Base-by-base conservation (phyloP, 2,888 invertebrate species). In the Megalurothrips usitatus region DNA sequence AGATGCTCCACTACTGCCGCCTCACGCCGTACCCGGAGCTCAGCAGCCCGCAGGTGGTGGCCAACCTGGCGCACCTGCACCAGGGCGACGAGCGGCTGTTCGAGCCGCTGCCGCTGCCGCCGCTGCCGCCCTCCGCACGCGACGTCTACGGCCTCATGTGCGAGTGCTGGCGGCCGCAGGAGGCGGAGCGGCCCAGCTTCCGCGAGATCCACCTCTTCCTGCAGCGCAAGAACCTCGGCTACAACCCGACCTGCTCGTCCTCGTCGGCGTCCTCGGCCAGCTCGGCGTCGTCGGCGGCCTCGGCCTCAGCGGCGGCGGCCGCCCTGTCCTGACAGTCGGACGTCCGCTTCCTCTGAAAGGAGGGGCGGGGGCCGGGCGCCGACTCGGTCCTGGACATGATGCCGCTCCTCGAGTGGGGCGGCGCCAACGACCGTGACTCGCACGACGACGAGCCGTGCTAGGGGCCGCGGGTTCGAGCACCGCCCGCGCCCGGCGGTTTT, bases 1-100 rank as follows among this genome's bases (percentile, higher is more conserved):
- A 97, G 88, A 92, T 97, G 82, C 90, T 95, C 85, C 93, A 93
- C 14, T 89, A 93, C 81, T 94, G 95, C 84, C 89, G 94, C 79
- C 91, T 93, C 80, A 91, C 92, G 82, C 96, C 96, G 0, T 96
- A 92, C 87, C 92, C 93, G 81, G 91, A 92, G 82, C 87, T 95
- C 83, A 90, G 91, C 23, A 95, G 96, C 86, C 90, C 91, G 81
- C 92, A 95, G 88, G 93, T 96, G 80, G 90, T 96, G 83, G 94
- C 94, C 85, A 95, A 95, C 87, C 89, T 96, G 81, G 92, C 93
- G 47, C 92, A 92, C 86, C 88, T 93, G 87, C 90, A 92, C 85
- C 68, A 68, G 68, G 89, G 90, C 81, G 90, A 91, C 86, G 90
- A 91, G 80, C 83, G 83, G 43, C 82, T 83, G 34, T 84, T 83